phyloP scores from a whole-genome alignment of 2,797 vertebrate species.

The Craterocephalus amniculus region DNA sequence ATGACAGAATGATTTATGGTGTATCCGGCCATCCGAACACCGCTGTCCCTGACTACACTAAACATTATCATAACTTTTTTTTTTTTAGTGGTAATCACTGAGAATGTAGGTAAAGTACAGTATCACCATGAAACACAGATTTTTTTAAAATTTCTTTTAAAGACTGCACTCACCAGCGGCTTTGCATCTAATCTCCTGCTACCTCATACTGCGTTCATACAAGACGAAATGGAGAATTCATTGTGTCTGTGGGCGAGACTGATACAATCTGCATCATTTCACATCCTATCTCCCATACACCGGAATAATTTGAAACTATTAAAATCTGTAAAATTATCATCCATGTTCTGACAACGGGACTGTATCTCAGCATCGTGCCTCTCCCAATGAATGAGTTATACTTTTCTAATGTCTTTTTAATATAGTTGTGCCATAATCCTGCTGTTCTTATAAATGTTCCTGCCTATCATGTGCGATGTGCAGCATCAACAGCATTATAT shows the following conservation, averaged over 20 bases:
- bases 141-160: neutral
- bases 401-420: constrained; percentile 71
- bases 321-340: constrained; percentile 50
- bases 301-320: constrained; percentile 62
- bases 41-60: constrained; percentile 79
- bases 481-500: constrained; percentile 67
- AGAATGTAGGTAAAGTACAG: constrained; percentile 80
- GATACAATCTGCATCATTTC: constrained; percentile 59
- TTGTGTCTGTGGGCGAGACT: constrained; percentile 50
- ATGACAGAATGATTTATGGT: constrained; percentile 91
- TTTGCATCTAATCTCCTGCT: constrained; percentile 22
- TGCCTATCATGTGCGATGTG: constrained; percentile 54
- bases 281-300: constrained; percentile 46
- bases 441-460: constrained; percentile 62
- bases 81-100: constrained; percentile 75
- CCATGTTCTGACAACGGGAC: constrained; percentile 30
- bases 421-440: constrained; percentile 62
- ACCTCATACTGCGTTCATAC: constrained; percentile 41
- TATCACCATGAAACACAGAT: constrained; percentile 39
- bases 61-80: constrained; percentile 89
- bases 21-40: constrained; percentile 80
- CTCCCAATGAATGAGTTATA: constrained; percentile 27
- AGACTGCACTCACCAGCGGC: constrained; percentile 1
- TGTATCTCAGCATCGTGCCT: constrained; percentile 28
- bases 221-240: constrained; percentile 40